Base-by-base conservation (phyloP, 2,113 vertebrate species). In the Semicossyphus pulcher region DNA sequence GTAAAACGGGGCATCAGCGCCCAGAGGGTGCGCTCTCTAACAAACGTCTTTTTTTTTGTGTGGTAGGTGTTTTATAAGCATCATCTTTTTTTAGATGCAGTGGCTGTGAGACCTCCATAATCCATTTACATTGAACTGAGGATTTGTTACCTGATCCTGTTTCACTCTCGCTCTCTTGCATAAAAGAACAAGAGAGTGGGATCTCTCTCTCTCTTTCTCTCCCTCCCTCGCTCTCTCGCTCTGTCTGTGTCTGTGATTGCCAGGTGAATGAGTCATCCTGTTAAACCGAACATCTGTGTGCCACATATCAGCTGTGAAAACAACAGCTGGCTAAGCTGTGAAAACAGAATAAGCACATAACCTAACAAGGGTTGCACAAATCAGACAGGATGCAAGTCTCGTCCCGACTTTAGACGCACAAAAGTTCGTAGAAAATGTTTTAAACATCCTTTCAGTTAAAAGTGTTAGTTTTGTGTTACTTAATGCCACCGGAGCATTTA, bases 271-370 rank as follows among this genome's bases (percentile, higher is more conserved):
- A 89, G 42, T 88, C 84, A 86, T 37, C 66, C 72, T 86, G 78
- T 75, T 81, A 72, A 86, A 83, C 62, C 76, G 81, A 91, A 89
- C 89, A 89, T 89, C 73, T 86, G 84, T 85, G 81, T 74, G 63
- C 76, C 68, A 74, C 63, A 48, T 71, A 82, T 89, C 71, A 42
- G 36, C 63, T 74, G 80, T 80, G 70, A 84, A 84, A 89, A 88
- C 83, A 90, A 89, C 83, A 86, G 69, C 84, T 80, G 76, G 58
- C 48, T 54, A 44, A 82, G 69, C 11, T 39, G 53, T 36, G 16
- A 52, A 69, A 81, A 80, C 54, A 73, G 67, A 64, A 76, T 39
- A 64, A 61, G 25, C 12, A 42, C 67, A 57, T 53, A 65, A 36
- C 18, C 12, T n/a, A 59, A 25, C 36, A 4, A 52, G 21, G 48